Evolutionary conservation across 1,140 invertebrate species (phyloP), one percentile per base, ranked within the genome.

Genomic region (Chironomus striatipennis): DNA sequence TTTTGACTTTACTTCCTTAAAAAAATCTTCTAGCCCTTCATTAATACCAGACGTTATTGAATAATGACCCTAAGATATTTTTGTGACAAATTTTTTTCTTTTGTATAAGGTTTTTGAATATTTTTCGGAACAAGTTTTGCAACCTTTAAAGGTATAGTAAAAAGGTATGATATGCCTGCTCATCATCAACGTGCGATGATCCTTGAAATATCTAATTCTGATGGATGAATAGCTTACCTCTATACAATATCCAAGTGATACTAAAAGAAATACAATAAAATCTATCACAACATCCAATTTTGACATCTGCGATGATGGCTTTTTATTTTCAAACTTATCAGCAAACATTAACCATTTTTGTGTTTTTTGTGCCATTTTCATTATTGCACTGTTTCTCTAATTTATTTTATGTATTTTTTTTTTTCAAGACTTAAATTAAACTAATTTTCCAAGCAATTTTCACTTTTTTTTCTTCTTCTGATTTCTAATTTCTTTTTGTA

Each of bases 221-320:
- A 15, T 57, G 3, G 15, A n/a, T 57, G 12, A 57, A 12, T n/a
- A n/a, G 74, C 78, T 78, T 43, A 81, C 80, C 80, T 81, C 78
- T 0, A 81, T 77, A 20, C 86, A 85, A 75, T 86, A 82, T n/a
- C 86, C 81, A 0, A 87, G 76, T 18, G 85, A 85, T 10, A 87
- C 79, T 17, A 90, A 74, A 24, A 90, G 79, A 76, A 91, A 90
- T 64, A 85, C 84, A 75, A 89, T 80, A 21, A 91, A 78, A 75
- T 90, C 89, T 70, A 87, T 81, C 74, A 86, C 83, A 1, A 85
- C 82, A 77, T 86, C 84, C 76, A 57, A 0, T 57, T 57, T 57
- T n/a, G 47, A n/a, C 47, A 57, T 57, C n/a, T 57, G 12, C n/a
- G 47, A 57, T 57, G 47, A 12, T 57, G 47, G 47, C n/a, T 57